These are phyloP conservation scores for Drosophila trichaetosa DNA, from an alignment of 2,888 invertebrate species.

Conservation along the genomic window DNA sequence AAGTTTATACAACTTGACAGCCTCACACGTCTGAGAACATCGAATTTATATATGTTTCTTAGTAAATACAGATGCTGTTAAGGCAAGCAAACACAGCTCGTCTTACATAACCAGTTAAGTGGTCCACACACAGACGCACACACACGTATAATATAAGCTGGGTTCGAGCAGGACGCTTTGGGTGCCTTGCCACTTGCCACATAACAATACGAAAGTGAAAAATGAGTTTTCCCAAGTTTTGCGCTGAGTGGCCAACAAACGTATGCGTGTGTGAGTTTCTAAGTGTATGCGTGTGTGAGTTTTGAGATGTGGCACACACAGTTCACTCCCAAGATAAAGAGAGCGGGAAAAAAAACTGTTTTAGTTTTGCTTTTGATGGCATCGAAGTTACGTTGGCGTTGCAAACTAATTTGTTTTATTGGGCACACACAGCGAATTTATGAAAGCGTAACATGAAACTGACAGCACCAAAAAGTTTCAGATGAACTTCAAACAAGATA, in stretches of 20 bases:
- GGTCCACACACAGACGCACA: slow-evolving; percentile 42
- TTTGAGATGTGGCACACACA: slow-evolving; percentile 32
- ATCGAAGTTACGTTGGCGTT: slow-evolving; percentile 55
- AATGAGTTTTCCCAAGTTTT: slow-evolving; percentile 73
- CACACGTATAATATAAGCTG: slow-evolving; percentile 32
- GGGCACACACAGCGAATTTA: slow-evolving; percentile 50
- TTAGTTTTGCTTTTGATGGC: slow-evolving; percentile 65
- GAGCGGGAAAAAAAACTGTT: slow-evolving; percentile 27
- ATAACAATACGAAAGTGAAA: slow-evolving; percentile 76
- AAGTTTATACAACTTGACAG: slow-evolving; percentile 59
- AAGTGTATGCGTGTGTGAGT: slow-evolving; percentile 18
- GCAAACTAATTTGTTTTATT: slow-evolving; percentile 77
- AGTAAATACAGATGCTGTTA: slow-evolving; percentile 55
- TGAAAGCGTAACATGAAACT: slow-evolving; percentile 48
- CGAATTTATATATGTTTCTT: slow-evolving; percentile 55
- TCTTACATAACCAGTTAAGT: slow-evolving; percentile 78
- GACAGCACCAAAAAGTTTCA: slow-evolving; percentile 53
- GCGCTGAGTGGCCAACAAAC: slow-evolving; percentile 53
- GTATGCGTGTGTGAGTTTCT: slow-evolving; percentile 14
- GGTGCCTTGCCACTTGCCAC: slow-evolving; percentile 30
- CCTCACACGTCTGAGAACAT: slow-evolving; percentile 38
- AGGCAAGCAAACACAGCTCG: slow-evolving; percentile 19
- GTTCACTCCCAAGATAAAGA: slow-evolving; percentile 8
- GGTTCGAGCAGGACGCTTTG: slow-evolving; percentile 3
- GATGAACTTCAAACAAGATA: slow-evolving; percentile 30